Percentiles rank a stretch among this genome's conserved stretches.
Evolutionary conservation across 2,797 vertebrate genomes (phyloP).

Genomic region (Xenopus petersii): DNA sequence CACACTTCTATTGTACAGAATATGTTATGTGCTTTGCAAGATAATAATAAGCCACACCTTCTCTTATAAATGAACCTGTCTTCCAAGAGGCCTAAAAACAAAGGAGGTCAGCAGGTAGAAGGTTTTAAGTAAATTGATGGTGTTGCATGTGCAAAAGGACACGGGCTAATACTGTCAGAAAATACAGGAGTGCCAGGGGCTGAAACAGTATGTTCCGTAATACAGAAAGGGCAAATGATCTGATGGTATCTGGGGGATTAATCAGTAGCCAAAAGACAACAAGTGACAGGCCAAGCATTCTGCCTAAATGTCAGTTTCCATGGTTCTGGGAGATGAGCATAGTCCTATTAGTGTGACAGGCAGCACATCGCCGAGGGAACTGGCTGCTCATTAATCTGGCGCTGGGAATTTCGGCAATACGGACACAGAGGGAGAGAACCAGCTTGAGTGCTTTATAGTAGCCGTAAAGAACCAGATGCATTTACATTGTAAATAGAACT

Average conservation of each 20-base stretch:
- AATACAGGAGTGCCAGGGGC: neutral
- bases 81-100: too few species aligned
- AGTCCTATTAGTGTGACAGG: slow-evolving; percentile 1
- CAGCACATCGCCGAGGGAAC: neutral
- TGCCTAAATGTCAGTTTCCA: neutral
- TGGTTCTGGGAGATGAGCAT: neutral
- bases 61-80: too few species aligned
- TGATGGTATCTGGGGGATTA: neutral
- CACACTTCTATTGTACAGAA: too few species aligned
- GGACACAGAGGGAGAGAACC: too few species aligned
- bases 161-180: too few species aligned
- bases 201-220: neutral
- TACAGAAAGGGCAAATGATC: neutral
- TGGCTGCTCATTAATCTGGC: neutral
- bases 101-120: too few species aligned
- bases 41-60: too few species aligned
- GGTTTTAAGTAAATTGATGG: too few species aligned
- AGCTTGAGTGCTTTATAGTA: neutral
- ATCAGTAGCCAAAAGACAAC: neutral
- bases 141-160: too few species aligned
- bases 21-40: too few species aligned
- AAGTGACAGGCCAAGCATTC: neutral
- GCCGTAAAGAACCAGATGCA: neutral
- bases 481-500: neutral
- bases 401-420: neutral